A percentile compares a stretch with the other conserved stretches of the same genome.
These are phyloP conservation scores for Cryptocheilus praepositus DNA, from an alignment of 2,888 invertebrate species.

Conservation along the genomic window DNA sequence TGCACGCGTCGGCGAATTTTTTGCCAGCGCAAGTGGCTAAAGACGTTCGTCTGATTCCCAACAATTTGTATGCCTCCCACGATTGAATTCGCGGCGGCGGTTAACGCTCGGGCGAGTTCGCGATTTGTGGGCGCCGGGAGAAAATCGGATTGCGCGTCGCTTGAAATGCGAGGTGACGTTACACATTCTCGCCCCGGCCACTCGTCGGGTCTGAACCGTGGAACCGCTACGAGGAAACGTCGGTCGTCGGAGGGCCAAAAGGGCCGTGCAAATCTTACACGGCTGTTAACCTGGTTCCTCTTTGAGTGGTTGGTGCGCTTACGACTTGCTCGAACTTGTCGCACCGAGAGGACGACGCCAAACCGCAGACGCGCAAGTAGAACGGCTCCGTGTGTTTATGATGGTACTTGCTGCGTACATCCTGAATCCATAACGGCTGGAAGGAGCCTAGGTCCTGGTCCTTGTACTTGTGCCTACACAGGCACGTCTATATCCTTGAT, in stretches of 20 bases:
- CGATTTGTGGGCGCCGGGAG: too few species aligned
- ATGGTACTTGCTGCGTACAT: constrained; percentile 7
- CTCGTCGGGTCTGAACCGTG: too few species aligned
- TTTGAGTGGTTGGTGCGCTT: not conserved
- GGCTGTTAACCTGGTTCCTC: constrained; percentile 13
- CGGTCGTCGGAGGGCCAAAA: constrained; percentile 8
- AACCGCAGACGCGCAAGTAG: constrained; percentile 5
- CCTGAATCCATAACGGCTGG: constrained; percentile 8
- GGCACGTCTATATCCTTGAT: not conserved
- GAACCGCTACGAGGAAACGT: too few species aligned
- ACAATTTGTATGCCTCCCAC: too few species aligned
- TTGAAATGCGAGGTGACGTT: too few species aligned
- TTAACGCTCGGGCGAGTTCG: too few species aligned
- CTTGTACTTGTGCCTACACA: not conserved
- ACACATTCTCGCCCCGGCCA: too few species aligned
- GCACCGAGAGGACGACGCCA: not conserved
- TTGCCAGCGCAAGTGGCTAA: too few species aligned
- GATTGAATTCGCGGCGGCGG: too few species aligned
- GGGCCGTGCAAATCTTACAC: constrained; percentile 28
- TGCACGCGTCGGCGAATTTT: too few species aligned
- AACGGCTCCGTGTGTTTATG: constrained; percentile 7
- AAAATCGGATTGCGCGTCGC: too few species aligned
- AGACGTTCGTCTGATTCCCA: too few species aligned
- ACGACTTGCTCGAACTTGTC: constrained; percentile 4
- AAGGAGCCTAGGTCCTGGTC: not conserved